These are phyloP conservation scores for Bursaphelenchus okinawaensis DNA, from an alignment of 2,888 invertebrate species.

Conservation along the genomic window DNA sequence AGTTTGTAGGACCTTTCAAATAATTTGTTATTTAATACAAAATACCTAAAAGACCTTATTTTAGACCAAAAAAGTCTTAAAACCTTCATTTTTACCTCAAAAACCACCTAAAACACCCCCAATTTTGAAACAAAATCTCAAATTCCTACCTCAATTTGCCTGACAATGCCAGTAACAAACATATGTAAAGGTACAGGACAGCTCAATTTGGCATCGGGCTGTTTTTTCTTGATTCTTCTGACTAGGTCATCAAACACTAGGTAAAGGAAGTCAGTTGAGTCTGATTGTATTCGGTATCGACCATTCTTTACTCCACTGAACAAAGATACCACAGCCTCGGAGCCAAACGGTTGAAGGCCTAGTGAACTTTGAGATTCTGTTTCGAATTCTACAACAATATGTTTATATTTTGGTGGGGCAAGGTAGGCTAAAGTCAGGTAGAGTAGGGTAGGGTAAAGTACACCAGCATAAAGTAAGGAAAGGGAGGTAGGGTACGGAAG, in stretches of 20 bases:
- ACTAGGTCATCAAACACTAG: slow-evolving; percentile 29
- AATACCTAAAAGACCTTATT: too few relatives aligned
- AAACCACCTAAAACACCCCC: too few relatives aligned
- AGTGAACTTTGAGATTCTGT: slow-evolving; percentile 21
- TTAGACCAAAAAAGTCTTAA: neutral
- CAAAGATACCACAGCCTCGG: slow-evolving; percentile 26
- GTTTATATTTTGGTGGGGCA: neutral
- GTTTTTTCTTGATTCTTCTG: slow-evolving; percentile 19
- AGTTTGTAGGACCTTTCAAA: too few relatives aligned
- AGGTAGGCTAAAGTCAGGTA: too few relatives aligned
- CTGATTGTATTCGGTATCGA: slow-evolving; percentile 37
- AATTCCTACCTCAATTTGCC: slow-evolving; percentile 24
- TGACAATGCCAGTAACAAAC: slow-evolving; percentile 22
- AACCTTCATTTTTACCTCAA: neutral
- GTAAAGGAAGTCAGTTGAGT: slow-evolving; percentile 28
- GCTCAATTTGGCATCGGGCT: slow-evolving; percentile 27
- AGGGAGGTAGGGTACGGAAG: too few relatives aligned
- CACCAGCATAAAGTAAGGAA: too few relatives aligned
- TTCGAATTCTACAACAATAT: slow-evolving; percentile 29
- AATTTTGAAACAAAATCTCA: too few relatives aligned
- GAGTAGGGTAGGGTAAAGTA: too few relatives aligned
- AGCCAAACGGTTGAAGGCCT: slow-evolving; percentile 30
- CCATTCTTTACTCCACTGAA: slow-evolving; percentile 31
- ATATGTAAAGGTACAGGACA: slow-evolving; percentile 30
- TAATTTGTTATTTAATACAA: too few relatives aligned